A percentile compares a stretch with the other conserved stretches of the same genome.
Conservation (phyloP, 2,797 vertebrate species). For the Hemitrygon akajei region DNA sequence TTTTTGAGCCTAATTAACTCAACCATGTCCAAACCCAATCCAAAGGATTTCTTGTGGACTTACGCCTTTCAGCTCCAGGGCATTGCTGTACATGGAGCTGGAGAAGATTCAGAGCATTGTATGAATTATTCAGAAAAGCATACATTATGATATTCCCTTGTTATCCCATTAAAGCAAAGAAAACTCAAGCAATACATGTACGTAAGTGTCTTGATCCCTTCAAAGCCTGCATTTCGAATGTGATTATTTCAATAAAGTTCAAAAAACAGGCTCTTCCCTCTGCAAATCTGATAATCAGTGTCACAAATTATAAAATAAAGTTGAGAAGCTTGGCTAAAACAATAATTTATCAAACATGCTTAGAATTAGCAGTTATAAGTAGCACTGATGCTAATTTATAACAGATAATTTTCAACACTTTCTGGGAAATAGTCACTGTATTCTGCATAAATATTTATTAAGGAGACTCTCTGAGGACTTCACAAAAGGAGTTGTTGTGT, state of each 20-base stretch:
- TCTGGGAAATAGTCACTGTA: too few relatives aligned
- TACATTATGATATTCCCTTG: constrained; percentile 29
- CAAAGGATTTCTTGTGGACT: constrained; percentile 23
- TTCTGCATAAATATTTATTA: too few relatives aligned
- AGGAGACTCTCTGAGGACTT: too few relatives aligned
- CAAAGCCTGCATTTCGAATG: constrained; percentile 27
- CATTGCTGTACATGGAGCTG: constrained; percentile 9
- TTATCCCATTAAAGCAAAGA: constrained; percentile 35
- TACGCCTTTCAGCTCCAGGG: constrained; percentile 5
- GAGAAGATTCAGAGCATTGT: constrained; percentile 24
- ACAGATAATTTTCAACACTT: background rate
- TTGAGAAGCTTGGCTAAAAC: background rate
- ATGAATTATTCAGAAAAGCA: constrained; percentile 35
- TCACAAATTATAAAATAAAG: background rate
- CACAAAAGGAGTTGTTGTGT: too few relatives aligned
- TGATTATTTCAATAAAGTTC: constrained; percentile 33
- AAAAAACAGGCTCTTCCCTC: background rate
- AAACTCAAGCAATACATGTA: constrained; percentile 15
- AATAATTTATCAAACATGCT: background rate
- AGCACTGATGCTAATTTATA: background rate
- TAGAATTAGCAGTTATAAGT: background rate
- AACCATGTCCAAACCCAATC: constrained; percentile 22
- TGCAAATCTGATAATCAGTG: background rate
- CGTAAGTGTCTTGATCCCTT: constrained; percentile 7
- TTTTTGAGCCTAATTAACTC: constrained; percentile 26